These are phyloP conservation scores for Spermophilus dauricus DNA, from an alignment of 2,113 vertebrate genomes.

Conservation along the genomic window DNA sequence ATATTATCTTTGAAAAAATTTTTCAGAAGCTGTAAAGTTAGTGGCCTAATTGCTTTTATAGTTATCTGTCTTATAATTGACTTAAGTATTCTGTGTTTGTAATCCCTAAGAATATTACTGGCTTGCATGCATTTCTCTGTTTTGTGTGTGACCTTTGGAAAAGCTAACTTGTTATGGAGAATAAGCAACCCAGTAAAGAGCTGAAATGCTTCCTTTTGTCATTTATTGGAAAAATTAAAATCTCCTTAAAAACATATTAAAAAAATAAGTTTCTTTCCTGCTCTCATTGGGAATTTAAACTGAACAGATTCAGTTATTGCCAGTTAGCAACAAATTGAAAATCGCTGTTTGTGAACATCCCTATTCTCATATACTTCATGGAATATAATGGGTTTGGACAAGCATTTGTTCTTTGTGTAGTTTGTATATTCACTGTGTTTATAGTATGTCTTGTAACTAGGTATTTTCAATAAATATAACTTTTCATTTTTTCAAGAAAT, in stretches of 20 bases:
- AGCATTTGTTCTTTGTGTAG: background rate
- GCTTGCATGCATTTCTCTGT: conserved; percentile 11
- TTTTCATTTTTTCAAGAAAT: conserved; percentile 27
- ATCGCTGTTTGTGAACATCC: background rate
- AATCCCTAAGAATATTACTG: conserved; percentile 17
- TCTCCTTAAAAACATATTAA: conserved; percentile 6
- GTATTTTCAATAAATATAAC: conserved; percentile 41
- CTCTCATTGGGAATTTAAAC: conserved; percentile 16
- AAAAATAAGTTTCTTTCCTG: conserved; percentile 24
- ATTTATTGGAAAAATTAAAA: background rate
- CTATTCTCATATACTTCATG: background rate
- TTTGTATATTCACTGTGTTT: background rate
- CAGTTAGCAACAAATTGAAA: background rate
- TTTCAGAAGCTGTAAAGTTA: background rate
- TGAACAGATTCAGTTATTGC: conserved; percentile 14
- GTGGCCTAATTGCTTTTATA: conserved; percentile 25
- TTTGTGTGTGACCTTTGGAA: background rate
- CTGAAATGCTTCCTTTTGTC: background rate
- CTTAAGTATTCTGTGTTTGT: background rate
- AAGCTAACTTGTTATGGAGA: background rate
- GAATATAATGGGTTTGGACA: background rate
- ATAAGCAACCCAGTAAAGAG: background rate
- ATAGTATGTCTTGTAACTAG: background rate
- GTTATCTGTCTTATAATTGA: background rate
- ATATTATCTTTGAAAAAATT: conserved; percentile 30